Percentiles rank a stretch among this genome's conserved stretches.
phyloP scores from a whole-genome alignment of 2,113 vertebrate species.

The Otolemur garnettii region DNA sequence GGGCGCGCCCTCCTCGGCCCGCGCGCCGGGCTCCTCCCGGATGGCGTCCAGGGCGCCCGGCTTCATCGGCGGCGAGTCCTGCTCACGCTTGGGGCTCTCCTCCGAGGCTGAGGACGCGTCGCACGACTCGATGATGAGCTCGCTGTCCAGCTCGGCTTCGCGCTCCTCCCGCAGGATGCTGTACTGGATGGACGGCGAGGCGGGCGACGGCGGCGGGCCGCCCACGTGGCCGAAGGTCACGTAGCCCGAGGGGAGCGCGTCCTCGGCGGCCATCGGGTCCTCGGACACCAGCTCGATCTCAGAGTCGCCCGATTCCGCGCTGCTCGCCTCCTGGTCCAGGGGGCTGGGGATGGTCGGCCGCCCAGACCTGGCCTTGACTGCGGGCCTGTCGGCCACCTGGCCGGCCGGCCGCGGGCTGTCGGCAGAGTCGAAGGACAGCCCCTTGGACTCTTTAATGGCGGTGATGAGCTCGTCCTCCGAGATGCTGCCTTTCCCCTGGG shows the following conservation, averaged over 20 bases:
- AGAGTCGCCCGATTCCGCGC: constrained; percentile 96
- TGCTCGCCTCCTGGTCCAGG: constrained; percentile 93
- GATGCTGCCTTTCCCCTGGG: constrained; percentile 88
- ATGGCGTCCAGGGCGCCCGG: constrained; percentile 87
- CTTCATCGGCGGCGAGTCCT: constrained; percentile 92
- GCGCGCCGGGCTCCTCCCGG: constrained; percentile 83
- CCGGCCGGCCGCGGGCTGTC: constrained; percentile 76
- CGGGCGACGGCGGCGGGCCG: constrained; percentile 91
- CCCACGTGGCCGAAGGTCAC: constrained; percentile 91
- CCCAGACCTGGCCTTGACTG: constrained; percentile 77
- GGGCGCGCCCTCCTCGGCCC: constrained; percentile 87
- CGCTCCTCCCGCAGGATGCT: constrained; percentile 98
- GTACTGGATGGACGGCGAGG: constrained; percentile 93
- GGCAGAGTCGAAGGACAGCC: constrained; percentile 82
- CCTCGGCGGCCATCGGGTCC: constrained; percentile 91
- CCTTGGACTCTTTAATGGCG: constrained; percentile 88
- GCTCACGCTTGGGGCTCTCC: constrained; percentile 97
- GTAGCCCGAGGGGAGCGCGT: constrained; percentile 90
- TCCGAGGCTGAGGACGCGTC: constrained; percentile 94
- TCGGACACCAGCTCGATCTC: constrained; percentile 97
- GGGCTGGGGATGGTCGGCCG: constrained; percentile 64
- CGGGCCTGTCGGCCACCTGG: constrained; percentile 44
- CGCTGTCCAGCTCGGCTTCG: constrained; percentile 98
- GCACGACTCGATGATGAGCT: constrained; percentile 96
- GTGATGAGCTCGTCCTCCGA: constrained; percentile 89